Conservation (phyloP, 2,113 vertebrate species). For the Camelus dromedarius region DNA sequence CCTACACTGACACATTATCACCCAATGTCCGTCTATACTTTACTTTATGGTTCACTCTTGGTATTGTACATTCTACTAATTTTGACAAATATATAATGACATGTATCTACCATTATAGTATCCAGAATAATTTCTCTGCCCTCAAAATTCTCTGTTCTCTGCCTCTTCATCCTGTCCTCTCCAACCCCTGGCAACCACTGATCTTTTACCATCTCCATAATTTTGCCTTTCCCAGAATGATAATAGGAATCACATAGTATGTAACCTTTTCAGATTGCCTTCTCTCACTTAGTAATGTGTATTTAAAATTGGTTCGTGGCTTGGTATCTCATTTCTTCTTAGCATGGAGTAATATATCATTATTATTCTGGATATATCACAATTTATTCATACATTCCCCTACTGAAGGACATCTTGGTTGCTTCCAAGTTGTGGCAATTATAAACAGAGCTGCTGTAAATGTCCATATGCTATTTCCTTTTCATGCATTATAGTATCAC, state of each 20-base stretch:
- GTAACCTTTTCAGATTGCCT: background rate
- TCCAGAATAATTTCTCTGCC: background rate
- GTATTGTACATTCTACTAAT: background rate
- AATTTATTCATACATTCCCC: background rate
- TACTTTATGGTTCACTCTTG: background rate
- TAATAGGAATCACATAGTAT: background rate
- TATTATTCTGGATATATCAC: background rate
- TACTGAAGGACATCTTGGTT: background rate
- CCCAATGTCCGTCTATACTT: background rate
- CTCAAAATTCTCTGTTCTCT: background rate
- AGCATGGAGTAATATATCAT: background rate
- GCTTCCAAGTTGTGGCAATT: slow-evolving; percentile 6
- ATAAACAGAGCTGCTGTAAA: background rate
- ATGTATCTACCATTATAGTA: background rate
- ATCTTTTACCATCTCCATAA: background rate
- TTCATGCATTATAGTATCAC: slow-evolving; percentile 23
- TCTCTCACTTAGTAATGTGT: background rate
- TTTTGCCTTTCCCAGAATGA: background rate
- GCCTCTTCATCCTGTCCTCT: background rate
- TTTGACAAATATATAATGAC: background rate
- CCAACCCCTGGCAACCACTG: background rate
- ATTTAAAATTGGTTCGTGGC: background rate
- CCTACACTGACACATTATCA: background rate
- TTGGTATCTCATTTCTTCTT: slow-evolving; percentile 21
- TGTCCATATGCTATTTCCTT: background rate